These are phyloP conservation scores for Timema cristinae DNA, from an alignment of 2,888 invertebrate species.

Conservation along the genomic window DNA sequence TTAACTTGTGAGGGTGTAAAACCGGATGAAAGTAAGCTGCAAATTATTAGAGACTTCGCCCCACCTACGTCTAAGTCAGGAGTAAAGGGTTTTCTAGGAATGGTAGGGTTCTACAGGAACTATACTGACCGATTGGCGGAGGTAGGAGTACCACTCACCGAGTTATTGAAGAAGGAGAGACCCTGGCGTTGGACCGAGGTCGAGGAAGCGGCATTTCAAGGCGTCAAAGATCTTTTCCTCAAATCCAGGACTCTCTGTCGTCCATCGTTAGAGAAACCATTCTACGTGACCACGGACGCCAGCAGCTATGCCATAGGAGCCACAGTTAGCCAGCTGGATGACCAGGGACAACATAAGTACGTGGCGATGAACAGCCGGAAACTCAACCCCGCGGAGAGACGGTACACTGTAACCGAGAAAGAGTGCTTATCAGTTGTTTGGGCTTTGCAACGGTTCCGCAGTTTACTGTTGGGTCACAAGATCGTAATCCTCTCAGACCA, in stretches of 20 bases:
- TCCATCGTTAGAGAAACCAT: constrained; percentile 30
- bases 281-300: constrained; percentile 30
- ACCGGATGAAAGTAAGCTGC: too few relatives aligned
- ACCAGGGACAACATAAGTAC: neutral
- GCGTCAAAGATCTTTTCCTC: neutral
- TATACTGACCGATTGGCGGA: too few relatives aligned
- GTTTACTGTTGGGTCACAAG: neutral
- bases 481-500: constrained; percentile 3
- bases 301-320: constrained; percentile 30
- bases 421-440: neutral
- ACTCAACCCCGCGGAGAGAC: neutral
- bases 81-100: too few relatives aligned
- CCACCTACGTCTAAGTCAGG: too few relatives aligned
- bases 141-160: too few relatives aligned
- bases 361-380: neutral
- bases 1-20: too few relatives aligned
- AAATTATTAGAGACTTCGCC: too few relatives aligned
- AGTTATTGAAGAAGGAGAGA: too few relatives aligned
- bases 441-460: neutral
- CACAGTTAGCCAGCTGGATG: constrained; percentile 18
- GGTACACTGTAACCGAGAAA: neutral
- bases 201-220: neutral
- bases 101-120: too few relatives aligned
- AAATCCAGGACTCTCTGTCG: constrained; percentile 24
- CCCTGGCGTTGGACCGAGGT: too few relatives aligned